Evolutionary conservation across 2,113 vertebrate species (phyloP), one percentile per base, ranked within the genome.

Genomic region (Salvator merianae): DNA sequence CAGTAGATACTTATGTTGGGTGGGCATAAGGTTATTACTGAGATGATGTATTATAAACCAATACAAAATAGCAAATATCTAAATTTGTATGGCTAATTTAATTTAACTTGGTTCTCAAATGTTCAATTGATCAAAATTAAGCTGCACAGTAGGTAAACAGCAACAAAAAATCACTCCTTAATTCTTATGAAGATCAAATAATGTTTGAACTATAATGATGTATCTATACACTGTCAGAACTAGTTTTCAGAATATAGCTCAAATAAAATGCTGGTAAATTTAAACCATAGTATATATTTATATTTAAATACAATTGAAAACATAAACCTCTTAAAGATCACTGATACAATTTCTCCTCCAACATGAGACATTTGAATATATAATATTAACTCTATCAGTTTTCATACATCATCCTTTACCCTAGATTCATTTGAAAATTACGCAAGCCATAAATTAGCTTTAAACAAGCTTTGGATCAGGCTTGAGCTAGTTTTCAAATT

Each of bases 361-460:
- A 91, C 28, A 86, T 89, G 88, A 87, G 80, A 91, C 62, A 88
- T 94, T 92, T 94, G 93, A 96, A 96, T 95, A 94, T 91, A 96
- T 95, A 93, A 87, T 32, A 68, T 91, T 96, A 95, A 93, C 93
- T 94, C 82, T 92, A 96, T 96, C 88, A 74, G 84, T 89, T 94
- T 94, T 94, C 92, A 94, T 93, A 89, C 66, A 96, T 96, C 93
- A 97, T 93, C 91, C 88, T 90, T 95, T 95, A 96, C 89, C 82
- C 91, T 88, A 92, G 91, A 79, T 93, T 77, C 88, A 92, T 91
- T 9, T 94, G 91, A 92, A 92, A 95, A 96, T 90, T 92, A 97
- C 90, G 92, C 88, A 91, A 96, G 95, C 93, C 94, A 96, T 97
- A 98, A 98, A 98, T 97, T 97, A 97, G 95, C 94, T 95, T 96